Evolutionary conservation across 2,797 vertebrate genomes (phyloP), one percentile per base, ranked within the genome.

Genomic region (Rhynchotus rufescens): DNA sequence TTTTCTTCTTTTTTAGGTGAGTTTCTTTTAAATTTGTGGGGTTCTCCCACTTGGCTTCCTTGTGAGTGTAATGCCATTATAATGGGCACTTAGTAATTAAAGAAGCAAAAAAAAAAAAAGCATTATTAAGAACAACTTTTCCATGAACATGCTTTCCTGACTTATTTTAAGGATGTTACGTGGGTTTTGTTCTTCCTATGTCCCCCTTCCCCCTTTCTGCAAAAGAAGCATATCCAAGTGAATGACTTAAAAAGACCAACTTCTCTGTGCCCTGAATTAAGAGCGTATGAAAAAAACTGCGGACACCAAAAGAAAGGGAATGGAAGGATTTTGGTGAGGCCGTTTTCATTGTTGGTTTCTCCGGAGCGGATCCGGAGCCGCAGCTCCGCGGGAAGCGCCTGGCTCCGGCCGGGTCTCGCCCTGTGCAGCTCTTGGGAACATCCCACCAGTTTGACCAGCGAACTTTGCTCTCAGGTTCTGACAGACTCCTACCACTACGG

Each of bases 381-480:
- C 78, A 5, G 42, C 32, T 44, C 38, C 57, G 3, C 1, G 60
- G 88, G 80, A 73, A 60, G 23, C 56, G 62, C 15, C 71, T 25
- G 88, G 30, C 79, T n/a, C 59, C 69, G 86, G 25, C 83, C 36
- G 61, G 38, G 80, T 80, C 82, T 67, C 34, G 9, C 60, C 80
- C 68, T 13, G 25, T 44, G 72, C 67, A 56, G 49, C 78, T 54
- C 9, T 25, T 61, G 61, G 17, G 84, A 34, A 45, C 61, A 23
- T 68, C 76, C 86, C 92, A 68, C 4, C 32, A 15, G 73, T 36
- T 60, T 10, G 21, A 84, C 86, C 91, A 79, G 84, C 80, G 2
- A 66, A 62, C 93, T 95, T 49, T 77, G 91, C 91, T 96, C 96
- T 97, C 96, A 96, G 95, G 96, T 92, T 96, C 93, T 89, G 88